Base-by-base conservation (phyloP, 1,140 invertebrate genomes). In the Zophobas atratus region DNA sequence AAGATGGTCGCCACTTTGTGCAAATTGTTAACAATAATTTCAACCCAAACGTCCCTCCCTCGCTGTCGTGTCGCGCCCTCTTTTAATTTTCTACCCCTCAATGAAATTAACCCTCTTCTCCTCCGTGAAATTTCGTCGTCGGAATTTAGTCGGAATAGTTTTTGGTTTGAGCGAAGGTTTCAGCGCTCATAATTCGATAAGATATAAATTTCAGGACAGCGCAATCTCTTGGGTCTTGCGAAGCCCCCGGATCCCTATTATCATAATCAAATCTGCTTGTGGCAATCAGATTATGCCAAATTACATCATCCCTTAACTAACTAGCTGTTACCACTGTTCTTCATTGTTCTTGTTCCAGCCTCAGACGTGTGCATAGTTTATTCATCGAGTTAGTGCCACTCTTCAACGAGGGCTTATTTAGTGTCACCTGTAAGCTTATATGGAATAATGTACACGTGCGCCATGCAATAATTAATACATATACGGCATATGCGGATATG, bases 251-350 rank as follows among this genome's bases (percentile, higher is more conserved):
- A 70, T 76, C 67, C 55, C 71, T 46, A 80, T 81, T 81, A 79
- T 79, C 79, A 81, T 81, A 81, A 81, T 81, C 79, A 78, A 78
- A 81, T 81, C 79, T 76, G 56, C 77, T 75, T 67, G 67, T 73
- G 76, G 57, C 79, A 78, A 81, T 81, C 77, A 76, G 77, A 81
- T 81, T 81, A 81, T 76, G 71, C 73, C 74, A 77, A 81, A 81
- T 78, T 81, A 81, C 79, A 81, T 81, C 79, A 78, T 46, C 79
- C 70, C 79, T 79, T 81, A 80, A 78, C 79, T 80, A 80, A 80
- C 79, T 80, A 76, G 77, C 76, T 80, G 78, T 79, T 79, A 75
- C 75, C 78, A 77, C 63, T 79, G 78, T 79, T 79, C 77, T 75
- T 76, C 77, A 35, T 55, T 57, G 77, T 71, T 79, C 53, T 56